A percentile compares a stretch with the other conserved stretches of the same genome.
Conservation (phyloP, 2,797 vertebrate species). For the Helostoma temminkii region DNA sequence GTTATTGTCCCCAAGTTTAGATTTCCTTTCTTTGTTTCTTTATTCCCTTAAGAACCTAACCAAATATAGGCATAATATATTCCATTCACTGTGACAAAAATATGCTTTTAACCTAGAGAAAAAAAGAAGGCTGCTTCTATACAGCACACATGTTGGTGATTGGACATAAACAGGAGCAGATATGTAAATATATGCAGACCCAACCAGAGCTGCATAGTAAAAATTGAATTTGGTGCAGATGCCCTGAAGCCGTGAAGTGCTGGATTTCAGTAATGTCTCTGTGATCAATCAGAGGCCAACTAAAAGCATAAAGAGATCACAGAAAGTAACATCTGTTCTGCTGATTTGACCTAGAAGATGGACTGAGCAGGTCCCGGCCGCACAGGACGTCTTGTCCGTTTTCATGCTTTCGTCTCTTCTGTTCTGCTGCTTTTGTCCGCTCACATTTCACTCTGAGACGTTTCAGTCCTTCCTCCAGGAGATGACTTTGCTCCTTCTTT, state of each 20-base stretch:
- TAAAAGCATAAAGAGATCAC: neutral
- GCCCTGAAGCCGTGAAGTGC: neutral
- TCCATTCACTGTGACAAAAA: too few species aligned
- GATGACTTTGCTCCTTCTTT: slow-evolving; percentile 26
- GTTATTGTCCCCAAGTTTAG: too few species aligned
- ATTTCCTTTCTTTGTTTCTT: too few species aligned
- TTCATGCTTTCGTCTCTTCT: slow-evolving; percentile 27
- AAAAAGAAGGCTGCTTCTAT: too few species aligned
- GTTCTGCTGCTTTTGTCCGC: slow-evolving; percentile 27
- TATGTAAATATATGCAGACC: too few species aligned
- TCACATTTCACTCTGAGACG: slow-evolving; percentile 45
- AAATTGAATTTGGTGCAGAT: neutral
- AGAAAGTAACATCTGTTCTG: neutral
- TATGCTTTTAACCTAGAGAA: too few species aligned
- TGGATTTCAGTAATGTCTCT: neutral
- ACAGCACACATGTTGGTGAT: neutral
- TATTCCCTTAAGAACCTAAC: too few species aligned
- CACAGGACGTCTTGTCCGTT: neutral
- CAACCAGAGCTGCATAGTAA: neutral
- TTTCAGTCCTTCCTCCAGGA: slow-evolving; percentile 37
- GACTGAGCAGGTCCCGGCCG: slow-evolving; percentile 5
- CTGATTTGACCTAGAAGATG: slow-evolving; percentile 27
- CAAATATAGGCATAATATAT: too few species aligned
- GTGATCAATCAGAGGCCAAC: neutral
- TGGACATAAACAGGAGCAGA: neutral